These are phyloP conservation scores for Cavia porcellus DNA, from an alignment of 2,113 vertebrate genomes.

Conservation along the genomic window DNA sequence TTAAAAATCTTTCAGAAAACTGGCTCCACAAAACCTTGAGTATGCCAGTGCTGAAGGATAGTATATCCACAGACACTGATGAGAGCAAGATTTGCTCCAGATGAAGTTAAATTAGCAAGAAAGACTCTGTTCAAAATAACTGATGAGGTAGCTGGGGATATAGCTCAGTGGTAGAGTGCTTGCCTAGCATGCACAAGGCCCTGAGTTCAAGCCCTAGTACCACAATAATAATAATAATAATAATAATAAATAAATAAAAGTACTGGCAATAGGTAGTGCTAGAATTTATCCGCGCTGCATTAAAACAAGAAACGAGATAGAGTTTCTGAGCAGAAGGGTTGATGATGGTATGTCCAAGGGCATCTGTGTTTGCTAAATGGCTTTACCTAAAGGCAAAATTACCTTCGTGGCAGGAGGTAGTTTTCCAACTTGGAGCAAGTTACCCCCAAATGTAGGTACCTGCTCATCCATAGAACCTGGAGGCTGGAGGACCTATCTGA, in stretches of 20 bases:
- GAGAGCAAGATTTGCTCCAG: background rate
- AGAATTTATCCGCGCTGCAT: background rate
- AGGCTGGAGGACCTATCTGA: background rate
- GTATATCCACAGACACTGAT: background rate
- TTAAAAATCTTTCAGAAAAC: constrained; percentile 8
- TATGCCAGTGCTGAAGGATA: background rate
- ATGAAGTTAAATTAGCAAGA: background rate
- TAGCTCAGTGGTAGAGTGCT: too few species aligned
- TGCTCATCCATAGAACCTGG: background rate
- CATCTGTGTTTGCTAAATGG: background rate
- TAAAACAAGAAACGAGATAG: background rate
- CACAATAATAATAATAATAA: too few species aligned
- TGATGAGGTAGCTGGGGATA: background rate
- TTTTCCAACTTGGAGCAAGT: background rate
- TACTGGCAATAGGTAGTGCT: background rate
- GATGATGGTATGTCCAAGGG: background rate
- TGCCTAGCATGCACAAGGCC: too few species aligned
- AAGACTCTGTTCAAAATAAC: background rate
- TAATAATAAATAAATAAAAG: background rate
- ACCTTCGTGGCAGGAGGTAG: background rate
- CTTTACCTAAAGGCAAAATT: background rate
- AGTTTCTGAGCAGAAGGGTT: background rate
- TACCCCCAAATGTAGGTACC: background rate
- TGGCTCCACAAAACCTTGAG: background rate
- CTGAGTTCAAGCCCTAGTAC: too few species aligned